A percentile compares a stretch with the other conserved stretches of the same genome.
Evolutionary conservation across 2,113 vertebrate species (phyloP).

Genomic region (Anas platyrhynchos): DNA sequence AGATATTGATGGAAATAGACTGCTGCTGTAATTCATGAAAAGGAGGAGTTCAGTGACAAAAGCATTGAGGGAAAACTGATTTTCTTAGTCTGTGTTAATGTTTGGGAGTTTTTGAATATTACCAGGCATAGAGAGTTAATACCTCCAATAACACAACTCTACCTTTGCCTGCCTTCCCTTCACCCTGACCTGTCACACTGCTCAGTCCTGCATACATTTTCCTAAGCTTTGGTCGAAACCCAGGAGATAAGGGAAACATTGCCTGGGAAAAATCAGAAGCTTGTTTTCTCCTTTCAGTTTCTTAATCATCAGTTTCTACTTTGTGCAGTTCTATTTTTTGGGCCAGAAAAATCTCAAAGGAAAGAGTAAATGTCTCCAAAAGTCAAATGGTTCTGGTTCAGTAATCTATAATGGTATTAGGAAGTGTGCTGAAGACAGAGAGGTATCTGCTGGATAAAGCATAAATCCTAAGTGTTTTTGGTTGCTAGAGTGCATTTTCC

Average conservation of each 20-base stretch:
- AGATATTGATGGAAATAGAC: not conserved
- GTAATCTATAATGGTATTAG: not conserved
- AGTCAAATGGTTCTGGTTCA: not conserved
- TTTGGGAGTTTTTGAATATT: not conserved
- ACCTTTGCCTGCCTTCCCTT: not conserved
- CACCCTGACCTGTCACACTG: too few relatives aligned
- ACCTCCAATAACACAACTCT: not conserved
- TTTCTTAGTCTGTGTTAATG: not conserved
- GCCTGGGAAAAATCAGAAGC: not conserved
- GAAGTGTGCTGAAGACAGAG: not conserved
- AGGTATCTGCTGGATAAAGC: not conserved
- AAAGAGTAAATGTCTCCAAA: not conserved
- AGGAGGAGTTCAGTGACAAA: not conserved
- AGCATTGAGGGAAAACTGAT: not conserved
- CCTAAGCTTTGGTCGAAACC: not conserved
- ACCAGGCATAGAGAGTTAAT: not conserved
- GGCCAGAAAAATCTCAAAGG: not conserved
- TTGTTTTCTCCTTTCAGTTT: not conserved
- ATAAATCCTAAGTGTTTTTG: not conserved
- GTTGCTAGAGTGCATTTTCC: not conserved
- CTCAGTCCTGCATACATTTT: not conserved
- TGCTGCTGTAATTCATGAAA: not conserved
- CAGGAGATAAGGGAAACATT: not conserved
- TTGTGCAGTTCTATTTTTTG: not conserved
- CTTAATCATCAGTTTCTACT: not conserved